A percentile compares a stretch with the other conserved stretches of the same genome.
phyloP scores from a whole-genome alignment of 2,797 vertebrate genomes.

The Lophotriccus pileatus region DNA sequence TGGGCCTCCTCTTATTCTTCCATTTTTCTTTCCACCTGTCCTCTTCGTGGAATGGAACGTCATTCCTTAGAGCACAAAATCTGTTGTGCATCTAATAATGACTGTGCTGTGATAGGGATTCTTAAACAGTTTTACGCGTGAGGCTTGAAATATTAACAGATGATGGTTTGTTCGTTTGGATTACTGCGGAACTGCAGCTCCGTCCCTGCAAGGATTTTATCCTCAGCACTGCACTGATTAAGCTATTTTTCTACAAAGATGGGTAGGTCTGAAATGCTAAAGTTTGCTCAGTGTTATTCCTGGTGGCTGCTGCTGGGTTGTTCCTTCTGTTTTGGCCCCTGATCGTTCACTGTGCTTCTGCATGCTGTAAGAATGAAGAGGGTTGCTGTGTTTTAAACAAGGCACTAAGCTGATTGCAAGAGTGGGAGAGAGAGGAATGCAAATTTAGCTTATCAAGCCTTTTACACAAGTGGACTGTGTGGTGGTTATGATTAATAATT shows the following conservation, averaged over 20 bases:
- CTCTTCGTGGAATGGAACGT: slow-evolving; percentile 69
- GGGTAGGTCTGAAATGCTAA: slow-evolving; percentile 71
- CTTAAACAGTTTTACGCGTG: slow-evolving; percentile 47
- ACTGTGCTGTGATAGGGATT: slow-evolving; percentile 63
- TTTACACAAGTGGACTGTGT: slow-evolving; percentile 9
- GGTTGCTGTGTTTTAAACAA: slow-evolving; percentile 61
- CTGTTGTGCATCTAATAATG: slow-evolving; percentile 68
- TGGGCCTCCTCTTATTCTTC: slow-evolving; percentile 71
- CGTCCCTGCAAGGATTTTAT: slow-evolving; percentile 63
- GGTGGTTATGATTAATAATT: neutral
- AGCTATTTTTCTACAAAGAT: slow-evolving; percentile 74
- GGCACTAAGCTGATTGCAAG: slow-evolving; percentile 42
- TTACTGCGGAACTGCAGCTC: slow-evolving; percentile 66
- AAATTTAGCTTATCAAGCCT: slow-evolving; percentile 33
- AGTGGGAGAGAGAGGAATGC: slow-evolving; percentile 51
- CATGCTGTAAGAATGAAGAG: slow-evolving; percentile 50
- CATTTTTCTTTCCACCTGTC: slow-evolving; percentile 75
- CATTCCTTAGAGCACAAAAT: slow-evolving; percentile 64
- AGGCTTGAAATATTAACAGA: slow-evolving; percentile 61
- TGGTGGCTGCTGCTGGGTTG: slow-evolving; percentile 32
- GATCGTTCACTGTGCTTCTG: slow-evolving; percentile 20
- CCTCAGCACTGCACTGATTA: slow-evolving; percentile 66
- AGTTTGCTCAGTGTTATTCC: slow-evolving; percentile 53
- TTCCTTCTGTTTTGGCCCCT: neutral
- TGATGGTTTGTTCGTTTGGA: slow-evolving; percentile 71